Percentiles rank a stretch among this genome's conserved stretches.
phyloP scores from a whole-genome alignment of 2,888 invertebrate genomes.

The Scaeva pyrastri region DNA sequence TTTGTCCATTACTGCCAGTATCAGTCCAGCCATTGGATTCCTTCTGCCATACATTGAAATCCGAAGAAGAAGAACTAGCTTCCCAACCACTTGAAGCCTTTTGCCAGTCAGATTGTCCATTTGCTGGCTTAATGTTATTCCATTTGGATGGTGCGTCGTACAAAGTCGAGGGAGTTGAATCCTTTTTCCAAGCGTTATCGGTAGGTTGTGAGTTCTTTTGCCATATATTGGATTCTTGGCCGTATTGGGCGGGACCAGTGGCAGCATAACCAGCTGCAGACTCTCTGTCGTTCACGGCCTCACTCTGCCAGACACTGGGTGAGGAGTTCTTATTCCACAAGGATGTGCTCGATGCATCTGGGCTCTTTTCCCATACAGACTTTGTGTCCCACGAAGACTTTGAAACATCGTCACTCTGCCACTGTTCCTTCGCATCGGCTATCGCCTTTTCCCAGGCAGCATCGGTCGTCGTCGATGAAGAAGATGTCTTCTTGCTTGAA shows the following conservation, averaged over 20 bases:
- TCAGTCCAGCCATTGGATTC: conserved; percentile 28
- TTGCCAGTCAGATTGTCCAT: conserved; percentile 37
- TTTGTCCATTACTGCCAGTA: not conserved
- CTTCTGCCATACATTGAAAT: conserved; percentile 55
- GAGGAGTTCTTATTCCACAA: conserved; percentile 25
- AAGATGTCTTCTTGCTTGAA: not conserved
- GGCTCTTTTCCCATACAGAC: conserved; percentile 35
- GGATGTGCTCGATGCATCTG: not conserved
- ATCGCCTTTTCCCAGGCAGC: conserved; percentile 42
- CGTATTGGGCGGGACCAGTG: conserved; percentile 35
- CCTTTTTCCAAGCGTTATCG: conserved; percentile 45
- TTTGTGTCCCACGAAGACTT: not conserved
- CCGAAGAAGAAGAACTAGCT: conserved; percentile 28
- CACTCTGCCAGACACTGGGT: conserved; percentile 33
- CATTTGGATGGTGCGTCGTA: conserved; percentile 43
- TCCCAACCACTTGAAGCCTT: conserved; percentile 49
- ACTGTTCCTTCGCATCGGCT: conserved; percentile 4
- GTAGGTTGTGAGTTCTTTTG: conserved; percentile 33
- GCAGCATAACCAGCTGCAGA: conserved; percentile 33
- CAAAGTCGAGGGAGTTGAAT: conserved; percentile 17
- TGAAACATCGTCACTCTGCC: conserved; percentile 1
- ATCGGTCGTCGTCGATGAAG: not conserved
- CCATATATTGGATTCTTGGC: conserved; percentile 44
- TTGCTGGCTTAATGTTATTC: conserved; percentile 29
- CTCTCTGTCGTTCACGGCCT: not conserved